Percentiles rank a stretch among this genome's conserved stretches.
Evolutionary conservation across 1,140 invertebrate genomes (phyloP).

Genomic region (Microplitis demolitor): DNA sequence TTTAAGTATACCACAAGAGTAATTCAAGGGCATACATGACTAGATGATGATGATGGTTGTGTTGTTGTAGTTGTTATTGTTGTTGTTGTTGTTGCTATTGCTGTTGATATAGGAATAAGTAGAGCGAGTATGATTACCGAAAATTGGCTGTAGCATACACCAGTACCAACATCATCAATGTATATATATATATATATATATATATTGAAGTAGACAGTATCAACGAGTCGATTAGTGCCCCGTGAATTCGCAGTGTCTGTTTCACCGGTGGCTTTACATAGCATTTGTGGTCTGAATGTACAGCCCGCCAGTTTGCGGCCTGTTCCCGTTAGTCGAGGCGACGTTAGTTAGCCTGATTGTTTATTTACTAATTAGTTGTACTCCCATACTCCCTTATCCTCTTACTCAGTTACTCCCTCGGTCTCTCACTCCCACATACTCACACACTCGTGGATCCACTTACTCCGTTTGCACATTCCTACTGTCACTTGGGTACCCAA

Average conservation of each 20-base stretch:
- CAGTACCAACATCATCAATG: neutral
- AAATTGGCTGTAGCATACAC: slow-evolving; percentile 21
- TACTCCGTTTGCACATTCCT: too few species aligned
- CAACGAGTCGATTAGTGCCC: slow-evolving; percentile 26
- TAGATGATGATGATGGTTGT: neutral
- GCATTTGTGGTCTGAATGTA: slow-evolving; percentile 25
- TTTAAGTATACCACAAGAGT: too few species aligned
- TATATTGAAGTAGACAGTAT: neutral
- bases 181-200: neutral
- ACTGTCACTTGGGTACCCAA: too few species aligned
- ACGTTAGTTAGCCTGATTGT: slow-evolving; percentile 35
- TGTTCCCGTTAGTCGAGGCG: slow-evolving; percentile 29
- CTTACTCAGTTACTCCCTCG: neutral
- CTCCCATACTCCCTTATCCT: neutral
- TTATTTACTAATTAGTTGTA: slow-evolving; percentile 36
- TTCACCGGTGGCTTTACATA: slow-evolving; percentile 28
- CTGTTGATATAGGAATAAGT: neutral
- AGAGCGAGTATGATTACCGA: slow-evolving; percentile 19
- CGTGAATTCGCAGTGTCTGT: slow-evolving; percentile 22
- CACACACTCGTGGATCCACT: neutral
- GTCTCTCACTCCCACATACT: neutral
- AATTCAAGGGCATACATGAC: neutral
- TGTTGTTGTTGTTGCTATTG: neutral
- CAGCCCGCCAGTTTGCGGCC: slow-evolving; percentile 28
- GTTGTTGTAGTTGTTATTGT: neutral